phyloP scores from a whole-genome alignment of 2,888 invertebrate species.

The Acanthosepion pharaonis region DNA sequence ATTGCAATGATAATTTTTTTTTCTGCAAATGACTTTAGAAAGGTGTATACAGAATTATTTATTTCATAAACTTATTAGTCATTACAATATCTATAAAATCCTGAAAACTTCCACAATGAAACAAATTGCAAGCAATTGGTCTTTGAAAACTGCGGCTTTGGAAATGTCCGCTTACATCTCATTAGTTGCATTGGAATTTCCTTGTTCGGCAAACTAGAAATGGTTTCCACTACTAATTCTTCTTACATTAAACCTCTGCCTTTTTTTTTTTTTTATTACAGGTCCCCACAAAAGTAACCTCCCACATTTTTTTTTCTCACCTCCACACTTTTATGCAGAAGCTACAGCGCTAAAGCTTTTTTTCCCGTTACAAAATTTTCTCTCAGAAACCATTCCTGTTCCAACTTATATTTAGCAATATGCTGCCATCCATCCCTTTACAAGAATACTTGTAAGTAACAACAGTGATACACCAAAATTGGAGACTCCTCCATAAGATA shows the following conservation, averaged over 20 bases:
- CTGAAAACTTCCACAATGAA: background rate
- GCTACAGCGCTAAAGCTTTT: background rate
- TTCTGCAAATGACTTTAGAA: background rate
- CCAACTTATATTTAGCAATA: slow-evolving; percentile 8
- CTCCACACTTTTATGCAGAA: background rate
- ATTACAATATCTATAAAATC: background rate
- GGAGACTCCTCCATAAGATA: slow-evolving; percentile 25
- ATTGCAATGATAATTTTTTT: background rate
- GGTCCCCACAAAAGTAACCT: background rate
- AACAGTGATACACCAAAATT: background rate
- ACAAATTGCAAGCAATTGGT: slow-evolving; percentile 11
- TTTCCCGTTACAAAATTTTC: background rate
- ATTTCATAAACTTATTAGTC: too few species aligned
- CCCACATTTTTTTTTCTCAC: background rate
- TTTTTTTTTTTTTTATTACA: background rate
- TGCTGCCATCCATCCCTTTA: background rate
- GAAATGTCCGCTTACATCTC: slow-evolving; percentile 4
- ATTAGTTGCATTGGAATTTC: background rate
- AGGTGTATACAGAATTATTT: background rate
- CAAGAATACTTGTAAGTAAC: background rate
- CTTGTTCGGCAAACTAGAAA: background rate
- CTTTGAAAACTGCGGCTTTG: background rate
- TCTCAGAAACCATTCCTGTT: background rate
- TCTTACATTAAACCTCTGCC: background rate
- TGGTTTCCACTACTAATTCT: background rate